These are phyloP conservation scores for Stigmatopora nigra DNA, from an alignment of 2,113 vertebrate genomes.

Conservation along the genomic window DNA sequence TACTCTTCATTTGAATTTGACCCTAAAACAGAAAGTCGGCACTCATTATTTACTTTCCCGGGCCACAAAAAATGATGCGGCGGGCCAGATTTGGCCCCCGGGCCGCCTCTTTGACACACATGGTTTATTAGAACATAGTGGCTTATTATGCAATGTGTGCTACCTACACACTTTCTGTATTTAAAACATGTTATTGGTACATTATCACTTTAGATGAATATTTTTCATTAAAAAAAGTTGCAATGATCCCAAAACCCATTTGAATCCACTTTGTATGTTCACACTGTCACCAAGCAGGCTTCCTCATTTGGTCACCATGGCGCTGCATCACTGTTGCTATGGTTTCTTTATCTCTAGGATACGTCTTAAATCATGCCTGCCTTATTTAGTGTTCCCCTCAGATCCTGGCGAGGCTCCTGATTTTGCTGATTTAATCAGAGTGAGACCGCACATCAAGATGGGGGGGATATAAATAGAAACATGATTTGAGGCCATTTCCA, in stretches of 20 bases:
- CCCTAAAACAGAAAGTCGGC: too few relatives aligned
- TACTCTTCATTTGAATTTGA: too few relatives aligned
- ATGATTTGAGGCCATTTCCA: constrained; percentile 5
- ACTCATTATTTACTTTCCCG: too few relatives aligned
- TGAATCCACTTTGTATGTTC: constrained; percentile 14
- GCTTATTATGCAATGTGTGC: too few relatives aligned
- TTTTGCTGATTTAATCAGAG: neutral
- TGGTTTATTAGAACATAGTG: too few relatives aligned
- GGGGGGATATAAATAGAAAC: neutral
- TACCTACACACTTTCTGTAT: neutral
- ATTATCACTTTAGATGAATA: neutral
- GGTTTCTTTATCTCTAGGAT: constrained; percentile 66
- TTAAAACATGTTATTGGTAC: neutral
- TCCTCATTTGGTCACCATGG: constrained; percentile 47
- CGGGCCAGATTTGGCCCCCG: too few relatives aligned
- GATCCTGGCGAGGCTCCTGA: constrained; percentile 13
- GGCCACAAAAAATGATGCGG: too few relatives aligned
- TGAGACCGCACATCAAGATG: neutral
- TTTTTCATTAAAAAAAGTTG: neutral
- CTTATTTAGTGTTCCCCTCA: constrained; percentile 57
- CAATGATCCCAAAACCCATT: neutral
- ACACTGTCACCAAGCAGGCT: constrained; percentile 32
- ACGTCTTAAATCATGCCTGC: constrained; percentile 57
- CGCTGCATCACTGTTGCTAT: constrained; percentile 66
- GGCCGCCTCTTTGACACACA: too few relatives aligned